Evolutionary conservation across 2,113 vertebrate genomes (phyloP).

Genomic region (Brachypteracias leptosomus): DNA sequence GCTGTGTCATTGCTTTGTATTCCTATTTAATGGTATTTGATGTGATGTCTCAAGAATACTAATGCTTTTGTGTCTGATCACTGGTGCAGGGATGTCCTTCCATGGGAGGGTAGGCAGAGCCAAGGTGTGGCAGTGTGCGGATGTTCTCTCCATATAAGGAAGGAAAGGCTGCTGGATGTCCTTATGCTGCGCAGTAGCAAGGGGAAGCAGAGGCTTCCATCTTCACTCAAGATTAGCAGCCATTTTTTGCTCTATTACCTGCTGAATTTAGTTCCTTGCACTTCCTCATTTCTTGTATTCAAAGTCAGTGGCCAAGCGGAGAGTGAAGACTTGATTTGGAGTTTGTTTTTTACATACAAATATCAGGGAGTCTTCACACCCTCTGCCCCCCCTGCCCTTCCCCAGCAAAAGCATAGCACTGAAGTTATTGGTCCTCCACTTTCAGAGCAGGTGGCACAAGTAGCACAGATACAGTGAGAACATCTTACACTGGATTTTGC

Average conservation of each 20-base stretch:
- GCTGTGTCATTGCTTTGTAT: background rate
- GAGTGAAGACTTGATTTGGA: background rate
- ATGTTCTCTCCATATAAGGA: background rate
- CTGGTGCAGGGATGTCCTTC: background rate
- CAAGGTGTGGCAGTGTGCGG: background rate
- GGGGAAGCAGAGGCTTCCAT: background rate
- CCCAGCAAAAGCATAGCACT: background rate
- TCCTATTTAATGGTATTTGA: background rate
- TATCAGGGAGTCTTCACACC: background rate
- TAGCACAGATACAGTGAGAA: background rate
- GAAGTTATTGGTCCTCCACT: rapidly evolving
- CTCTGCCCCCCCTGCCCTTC: too few species aligned
- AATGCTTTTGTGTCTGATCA: background rate
- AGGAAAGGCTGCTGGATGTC: background rate
- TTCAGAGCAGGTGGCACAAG: background rate
- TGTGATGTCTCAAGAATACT: background rate
- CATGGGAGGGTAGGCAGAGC: background rate
- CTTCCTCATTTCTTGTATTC: background rate
- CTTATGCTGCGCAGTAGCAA: background rate
- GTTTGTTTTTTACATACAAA: background rate
- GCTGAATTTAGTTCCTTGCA: background rate
- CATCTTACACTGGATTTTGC: background rate
- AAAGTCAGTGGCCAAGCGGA: background rate
- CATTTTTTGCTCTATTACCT: background rate
- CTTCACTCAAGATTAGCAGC: background rate